Conservation (phyloP, 2,888 invertebrate species). For the Rhorus exstirpatorius region DNA sequence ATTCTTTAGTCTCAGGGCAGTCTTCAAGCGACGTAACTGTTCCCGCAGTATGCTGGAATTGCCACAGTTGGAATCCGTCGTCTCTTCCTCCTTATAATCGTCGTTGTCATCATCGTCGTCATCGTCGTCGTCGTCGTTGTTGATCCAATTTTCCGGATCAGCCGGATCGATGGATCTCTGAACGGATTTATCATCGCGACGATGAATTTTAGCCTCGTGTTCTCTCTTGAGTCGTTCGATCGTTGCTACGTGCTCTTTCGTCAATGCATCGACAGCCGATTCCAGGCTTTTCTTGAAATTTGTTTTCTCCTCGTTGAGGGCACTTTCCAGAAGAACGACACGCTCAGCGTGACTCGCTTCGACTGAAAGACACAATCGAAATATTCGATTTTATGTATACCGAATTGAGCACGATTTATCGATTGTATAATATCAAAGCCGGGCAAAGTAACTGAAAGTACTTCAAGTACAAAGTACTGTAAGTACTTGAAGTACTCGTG, state of each 20-base stretch:
- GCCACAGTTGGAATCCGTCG: no score
- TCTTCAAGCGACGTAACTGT: slow-evolving; percentile 92
- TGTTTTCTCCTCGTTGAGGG: slow-evolving; percentile 79
- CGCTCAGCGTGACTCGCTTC: slow-evolving; percentile 78
- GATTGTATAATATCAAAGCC: no score
- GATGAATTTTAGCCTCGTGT: slow-evolving; percentile 87
- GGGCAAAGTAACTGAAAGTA: no score
- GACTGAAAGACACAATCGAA: slow-evolving; percentile 77
- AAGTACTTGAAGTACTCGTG: no score
- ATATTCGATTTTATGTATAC: slow-evolving; percentile 37
- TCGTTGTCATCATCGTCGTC: slow-evolving; percentile 28
- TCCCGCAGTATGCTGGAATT: slow-evolving; percentile 87
- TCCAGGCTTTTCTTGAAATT: slow-evolving; percentile 78
- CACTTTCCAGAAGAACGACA: slow-evolving; percentile 76
- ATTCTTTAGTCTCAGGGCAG: slow-evolving; percentile 94
- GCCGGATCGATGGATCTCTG: slow-evolving; percentile 80
- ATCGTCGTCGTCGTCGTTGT: slow-evolving; percentile 25
- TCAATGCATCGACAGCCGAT: slow-evolving; percentile 77
- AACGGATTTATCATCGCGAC: slow-evolving; percentile 87
- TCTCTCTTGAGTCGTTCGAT: slow-evolving; percentile 85
- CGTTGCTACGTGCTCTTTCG: slow-evolving; percentile 80
- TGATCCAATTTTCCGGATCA: slow-evolving; percentile 17
- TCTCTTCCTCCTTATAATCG: slow-evolving; percentile 25
- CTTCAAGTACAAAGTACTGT: no score
- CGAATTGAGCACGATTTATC: neutral